These are phyloP conservation scores for Schizaphis graminum DNA, from an alignment of 2,888 invertebrate genomes.

Conservation along the genomic window DNA sequence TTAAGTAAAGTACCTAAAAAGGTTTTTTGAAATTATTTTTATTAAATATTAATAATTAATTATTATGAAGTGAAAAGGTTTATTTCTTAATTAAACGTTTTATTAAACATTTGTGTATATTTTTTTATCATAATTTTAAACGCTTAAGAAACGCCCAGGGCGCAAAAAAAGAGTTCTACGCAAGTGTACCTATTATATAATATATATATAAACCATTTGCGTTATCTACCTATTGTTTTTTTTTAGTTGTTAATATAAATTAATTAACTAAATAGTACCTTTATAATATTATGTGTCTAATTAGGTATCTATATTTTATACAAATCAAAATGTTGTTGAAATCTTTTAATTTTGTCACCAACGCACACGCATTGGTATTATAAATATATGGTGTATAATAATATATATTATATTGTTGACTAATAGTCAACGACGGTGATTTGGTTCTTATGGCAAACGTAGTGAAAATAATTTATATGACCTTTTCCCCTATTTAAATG, in stretches of 20 bases:
- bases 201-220: background rate
- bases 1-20: background rate
- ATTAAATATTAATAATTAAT: too few species aligned
- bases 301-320: background rate
- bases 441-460: background rate
- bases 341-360: background rate
- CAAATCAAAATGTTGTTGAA: background rate
- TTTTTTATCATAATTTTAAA: background rate
- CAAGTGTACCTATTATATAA: background rate
- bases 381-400: background rate
- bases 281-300: background rate
- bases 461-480: conserved; percentile 10
- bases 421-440: background rate
- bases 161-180: background rate
- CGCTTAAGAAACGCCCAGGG: background rate
- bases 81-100: background rate
- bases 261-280: background rate
- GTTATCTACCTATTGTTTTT: background rate
- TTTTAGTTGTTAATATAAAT: background rate
- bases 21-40: background rate
- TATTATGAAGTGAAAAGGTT: too few species aligned
- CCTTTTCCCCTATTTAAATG: background rate
- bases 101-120: background rate
- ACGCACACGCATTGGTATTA: background rate
- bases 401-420: background rate